Conservation (phyloP, 2,888 invertebrate genomes). For the Pocota personata region DNA sequence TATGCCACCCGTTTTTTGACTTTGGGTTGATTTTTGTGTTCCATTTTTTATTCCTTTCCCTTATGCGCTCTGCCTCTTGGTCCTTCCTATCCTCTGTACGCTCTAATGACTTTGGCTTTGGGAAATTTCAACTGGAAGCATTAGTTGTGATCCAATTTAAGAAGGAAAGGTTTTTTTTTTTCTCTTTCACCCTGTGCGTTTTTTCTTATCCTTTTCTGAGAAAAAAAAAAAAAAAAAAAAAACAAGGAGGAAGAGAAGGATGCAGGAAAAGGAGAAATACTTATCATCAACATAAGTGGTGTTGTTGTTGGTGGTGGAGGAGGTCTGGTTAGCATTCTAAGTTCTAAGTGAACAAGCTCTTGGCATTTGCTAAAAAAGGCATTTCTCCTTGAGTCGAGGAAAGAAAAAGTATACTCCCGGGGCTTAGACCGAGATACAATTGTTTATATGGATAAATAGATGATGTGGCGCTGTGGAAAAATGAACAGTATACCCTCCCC, state of each 20-base stretch:
- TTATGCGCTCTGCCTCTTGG: neutral
- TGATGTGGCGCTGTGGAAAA: conserved; percentile 30
- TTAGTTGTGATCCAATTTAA: conserved; percentile 71
- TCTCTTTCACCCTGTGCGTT: conserved; percentile 2
- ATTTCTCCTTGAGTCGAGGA: conserved; percentile 33
- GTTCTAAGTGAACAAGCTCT: conserved; percentile 41
- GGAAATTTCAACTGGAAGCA: conserved; percentile 65
- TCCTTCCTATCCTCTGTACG: neutral
- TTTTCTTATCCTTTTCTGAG: conserved; percentile 16
- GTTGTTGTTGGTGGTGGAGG: conserved; percentile 19
- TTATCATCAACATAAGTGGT: conserved; percentile 67
- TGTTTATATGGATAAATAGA: conserved; percentile 32
- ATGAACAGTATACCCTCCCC: conserved; percentile 43
- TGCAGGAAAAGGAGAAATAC: conserved; percentile 42
- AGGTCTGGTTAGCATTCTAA: conserved; percentile 1
- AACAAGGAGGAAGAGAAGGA: conserved; percentile 2
- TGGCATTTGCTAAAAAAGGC: conserved; percentile 4
- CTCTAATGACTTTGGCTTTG: conserved; percentile 68
- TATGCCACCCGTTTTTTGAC: conserved; percentile 16
- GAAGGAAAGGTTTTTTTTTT: conserved; percentile 44
- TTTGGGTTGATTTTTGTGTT: conserved; percentile 44
- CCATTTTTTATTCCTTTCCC: neutral
- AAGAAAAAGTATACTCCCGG: neutral
- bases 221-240: neutral
- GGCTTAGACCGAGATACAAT: conserved; percentile 38